phyloP scores from a whole-genome alignment of 2,113 vertebrate genomes.

The Micronisus gabar region DNA sequence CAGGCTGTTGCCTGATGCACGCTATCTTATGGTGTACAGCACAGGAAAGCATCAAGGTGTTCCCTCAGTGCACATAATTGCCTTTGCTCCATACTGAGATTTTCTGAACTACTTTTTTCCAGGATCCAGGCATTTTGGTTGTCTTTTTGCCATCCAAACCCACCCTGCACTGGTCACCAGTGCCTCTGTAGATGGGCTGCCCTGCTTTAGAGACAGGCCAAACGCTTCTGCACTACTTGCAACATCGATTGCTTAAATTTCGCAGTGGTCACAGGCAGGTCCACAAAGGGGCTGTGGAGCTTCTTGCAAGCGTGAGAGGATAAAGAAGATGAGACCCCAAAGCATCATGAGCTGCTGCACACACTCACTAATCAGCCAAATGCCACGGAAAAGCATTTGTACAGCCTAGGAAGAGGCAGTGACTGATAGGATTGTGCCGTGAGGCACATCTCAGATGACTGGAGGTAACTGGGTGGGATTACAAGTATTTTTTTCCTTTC shows the following conservation, averaged over 20 bases:
- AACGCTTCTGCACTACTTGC: neutral
- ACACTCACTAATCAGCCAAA: neutral
- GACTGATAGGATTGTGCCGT: neutral
- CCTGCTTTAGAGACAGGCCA: neutral
- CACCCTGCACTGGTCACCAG: neutral
- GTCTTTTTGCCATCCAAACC: neutral
- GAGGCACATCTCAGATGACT: neutral
- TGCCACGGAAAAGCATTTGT: neutral
- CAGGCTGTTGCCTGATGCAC: rapidly evolving
- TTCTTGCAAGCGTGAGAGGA: neutral
- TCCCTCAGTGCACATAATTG: neutral
- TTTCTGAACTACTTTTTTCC: neutral
- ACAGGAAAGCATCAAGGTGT: neutral
- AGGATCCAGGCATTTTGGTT: neutral
- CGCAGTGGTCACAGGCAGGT: neutral
- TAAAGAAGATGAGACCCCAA: neutral
- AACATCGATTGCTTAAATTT: neutral
- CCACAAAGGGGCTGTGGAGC: neutral
- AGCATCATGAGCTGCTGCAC: neutral
- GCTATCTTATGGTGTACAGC: neutral
- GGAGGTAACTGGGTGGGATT: neutral
- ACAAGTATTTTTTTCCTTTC: neutral
- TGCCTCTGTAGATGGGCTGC: neutral
- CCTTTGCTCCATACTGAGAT: neutral
- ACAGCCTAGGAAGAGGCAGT: neutral